Percentiles rank a stretch among this genome's conserved stretches.
These are phyloP conservation scores for Chrysolina americana DNA, from an alignment of 2,888 invertebrate species.

Conservation along the genomic window DNA sequence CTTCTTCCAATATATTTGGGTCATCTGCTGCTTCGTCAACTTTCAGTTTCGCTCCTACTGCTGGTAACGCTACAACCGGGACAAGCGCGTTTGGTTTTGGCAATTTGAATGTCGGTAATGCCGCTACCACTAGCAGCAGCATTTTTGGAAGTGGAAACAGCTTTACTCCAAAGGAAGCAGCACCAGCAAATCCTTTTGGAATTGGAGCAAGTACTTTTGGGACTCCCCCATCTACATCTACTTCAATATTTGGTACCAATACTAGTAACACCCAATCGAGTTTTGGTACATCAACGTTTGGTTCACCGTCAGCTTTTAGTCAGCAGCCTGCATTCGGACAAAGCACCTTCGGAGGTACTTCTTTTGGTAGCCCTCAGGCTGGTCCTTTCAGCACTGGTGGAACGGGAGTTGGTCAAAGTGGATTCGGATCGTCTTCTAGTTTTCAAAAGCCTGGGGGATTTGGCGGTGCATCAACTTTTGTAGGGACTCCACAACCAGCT, in stretches of 20 bases:
- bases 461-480: conserved; percentile 64
- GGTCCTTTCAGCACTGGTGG: conserved; percentile 65
- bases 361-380: conserved; percentile 54
- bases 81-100: conserved; percentile 59
- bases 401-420: conserved; percentile 66
- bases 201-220: conserved; percentile 45
- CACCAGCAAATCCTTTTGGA: conserved; percentile 45
- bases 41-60: conserved; percentile 51
- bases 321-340: conserved; percentile 61
- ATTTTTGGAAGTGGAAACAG: conserved; percentile 52
- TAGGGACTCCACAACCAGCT: conserved; percentile 62
- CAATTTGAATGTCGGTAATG: conserved; percentile 54
- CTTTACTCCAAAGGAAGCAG: conserved; percentile 43
- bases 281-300: conserved; percentile 48
- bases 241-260: conserved; percentile 47
- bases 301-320: conserved; percentile 52
- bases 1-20: conserved; percentile 53
- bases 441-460: conserved; percentile 64
- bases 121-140: conserved; percentile 49
- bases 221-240: conserved; percentile 41
- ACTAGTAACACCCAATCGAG: conserved; percentile 38
- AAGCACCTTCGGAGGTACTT: conserved; percentile 53
- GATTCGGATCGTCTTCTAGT: conserved; percentile 65
- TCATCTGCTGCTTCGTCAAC: conserved; percentile 46
- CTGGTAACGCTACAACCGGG: conserved; percentile 38